Percentiles rank a stretch among this genome's conserved stretches.
Conservation (phyloP, 2,113 vertebrate genomes). For the Rhynchomys soricoides region DNA sequence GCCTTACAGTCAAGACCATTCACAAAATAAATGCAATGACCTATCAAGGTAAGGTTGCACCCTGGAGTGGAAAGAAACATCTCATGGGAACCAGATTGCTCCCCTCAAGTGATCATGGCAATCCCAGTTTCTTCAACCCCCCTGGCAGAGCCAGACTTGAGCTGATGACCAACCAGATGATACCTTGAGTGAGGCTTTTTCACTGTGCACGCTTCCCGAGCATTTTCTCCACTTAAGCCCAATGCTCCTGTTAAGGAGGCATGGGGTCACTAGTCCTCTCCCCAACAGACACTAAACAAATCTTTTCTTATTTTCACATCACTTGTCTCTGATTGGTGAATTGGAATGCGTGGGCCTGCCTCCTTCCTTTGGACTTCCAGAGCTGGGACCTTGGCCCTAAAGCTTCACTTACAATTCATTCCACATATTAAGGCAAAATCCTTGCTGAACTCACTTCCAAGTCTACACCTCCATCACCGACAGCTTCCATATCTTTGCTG, state of each 20-base stretch:
- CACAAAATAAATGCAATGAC: not conserved
- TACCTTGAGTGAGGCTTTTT: not conserved
- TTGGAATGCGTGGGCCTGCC: not conserved
- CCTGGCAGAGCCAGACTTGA: not conserved
- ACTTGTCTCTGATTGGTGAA: not conserved
- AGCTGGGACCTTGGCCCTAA: not conserved
- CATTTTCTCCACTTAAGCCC: not conserved
- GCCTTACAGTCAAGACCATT: not conserved
- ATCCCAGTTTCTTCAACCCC: not conserved
- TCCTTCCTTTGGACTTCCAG: not conserved
- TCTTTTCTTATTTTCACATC: not conserved
- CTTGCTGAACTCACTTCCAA: not conserved
- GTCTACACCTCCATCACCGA: not conserved
- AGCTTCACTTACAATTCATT: too few relatives aligned
- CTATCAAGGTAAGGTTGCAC: too few relatives aligned
- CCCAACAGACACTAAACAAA: not conserved
- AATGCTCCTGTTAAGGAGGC: not conserved
- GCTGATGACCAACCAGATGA: not conserved
- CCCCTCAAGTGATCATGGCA: not conserved
- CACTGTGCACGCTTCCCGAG: not conserved
- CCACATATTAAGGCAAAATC: not conserved
- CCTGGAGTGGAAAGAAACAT: not conserved
- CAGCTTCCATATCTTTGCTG: not conserved
- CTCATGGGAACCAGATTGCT: too few relatives aligned
- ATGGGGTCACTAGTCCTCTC: not conserved